These are phyloP conservation scores for Scortum barcoo DNA, from an alignment of 2,113 vertebrate species.

Conservation along the genomic window DNA sequence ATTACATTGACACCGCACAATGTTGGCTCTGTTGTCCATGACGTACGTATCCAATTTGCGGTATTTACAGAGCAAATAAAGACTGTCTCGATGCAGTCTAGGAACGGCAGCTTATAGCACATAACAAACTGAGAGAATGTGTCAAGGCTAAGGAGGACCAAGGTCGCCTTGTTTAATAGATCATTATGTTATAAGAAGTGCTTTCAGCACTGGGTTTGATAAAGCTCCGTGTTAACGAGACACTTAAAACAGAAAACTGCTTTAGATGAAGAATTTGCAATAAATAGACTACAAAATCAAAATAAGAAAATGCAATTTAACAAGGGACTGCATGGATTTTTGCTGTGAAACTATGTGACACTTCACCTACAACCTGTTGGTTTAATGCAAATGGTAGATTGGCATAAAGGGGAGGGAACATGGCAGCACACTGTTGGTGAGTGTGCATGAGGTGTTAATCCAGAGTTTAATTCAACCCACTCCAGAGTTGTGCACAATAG, in stretches of 20 bases:
- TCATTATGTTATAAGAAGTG: slow-evolving; percentile 13
- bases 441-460: slow-evolving; percentile 38
- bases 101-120: slow-evolving; percentile 32
- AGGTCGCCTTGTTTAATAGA: slow-evolving; percentile 45
- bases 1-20: slow-evolving; percentile 67
- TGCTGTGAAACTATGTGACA: not conserved
- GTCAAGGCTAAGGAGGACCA: slow-evolving; percentile 3
- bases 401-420: not conserved
- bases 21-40: slow-evolving; percentile 57
- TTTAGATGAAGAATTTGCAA: not conserved
- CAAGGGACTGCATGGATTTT: not conserved
- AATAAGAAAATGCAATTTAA: not conserved
- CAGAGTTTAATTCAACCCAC: slow-evolving; percentile 37
- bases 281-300: not conserved
- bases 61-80: slow-evolving; percentile 65
- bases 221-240: not conserved
- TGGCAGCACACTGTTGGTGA: not conserved
- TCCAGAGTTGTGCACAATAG: not conserved
- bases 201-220: not conserved
- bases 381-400: slow-evolving; percentile 27
- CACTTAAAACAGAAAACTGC: not conserved
- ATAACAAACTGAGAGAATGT: slow-evolving; percentile 36
- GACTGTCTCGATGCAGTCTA: slow-evolving; percentile 50
- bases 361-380: not conserved
- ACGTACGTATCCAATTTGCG: slow-evolving; percentile 56